These are phyloP conservation scores for Notocelia uddmanniana DNA, from an alignment of 2,888 invertebrate species.

Conservation along the genomic window DNA sequence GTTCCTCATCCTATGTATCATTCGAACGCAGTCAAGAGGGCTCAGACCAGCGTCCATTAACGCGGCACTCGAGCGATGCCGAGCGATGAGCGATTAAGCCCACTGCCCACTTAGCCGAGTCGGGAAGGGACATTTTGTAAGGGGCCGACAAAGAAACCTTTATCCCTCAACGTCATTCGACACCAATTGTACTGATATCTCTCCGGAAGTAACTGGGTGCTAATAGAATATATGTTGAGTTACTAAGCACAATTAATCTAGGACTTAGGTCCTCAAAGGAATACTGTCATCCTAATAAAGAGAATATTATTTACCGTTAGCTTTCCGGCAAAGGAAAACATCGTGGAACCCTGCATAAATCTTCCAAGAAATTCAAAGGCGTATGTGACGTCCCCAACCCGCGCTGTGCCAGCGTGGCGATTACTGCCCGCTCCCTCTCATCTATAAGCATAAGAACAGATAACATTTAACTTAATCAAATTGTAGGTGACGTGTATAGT, in stretches of 20 bases:
- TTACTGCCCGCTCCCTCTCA: no score
- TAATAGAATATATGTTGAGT: neutral
- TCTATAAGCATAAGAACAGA: no score
- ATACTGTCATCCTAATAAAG: no score
- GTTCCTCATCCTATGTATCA: neutral
- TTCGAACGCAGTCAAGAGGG: constrained; percentile 12
- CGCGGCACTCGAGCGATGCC: constrained; percentile 10
- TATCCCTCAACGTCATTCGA: neutral
- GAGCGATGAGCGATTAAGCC: constrained; percentile 33
- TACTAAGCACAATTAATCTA: no score
- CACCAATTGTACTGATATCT: constrained; percentile 8
- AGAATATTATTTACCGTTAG: no score
- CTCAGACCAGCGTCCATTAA: constrained; percentile 25
- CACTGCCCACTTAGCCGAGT: constrained; percentile 32
- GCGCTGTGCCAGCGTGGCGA: no score
- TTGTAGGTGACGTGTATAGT: constrained; percentile 77
- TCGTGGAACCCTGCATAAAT: no score
- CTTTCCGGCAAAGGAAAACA: no score
- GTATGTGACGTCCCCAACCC: no score
- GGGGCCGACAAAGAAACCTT: constrained; percentile 22
- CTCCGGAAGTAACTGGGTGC: neutral
- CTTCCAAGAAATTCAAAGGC: no score
- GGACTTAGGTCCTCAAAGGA: no score
- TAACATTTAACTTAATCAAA: no score
- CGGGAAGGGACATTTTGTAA: constrained; percentile 24